Percentiles rank a stretch among this genome's conserved stretches.
Evolutionary conservation across 37 sponge, comb jelly and placozoan species (phyloP).

Genomic region (Bolinopsis microptera): DNA sequence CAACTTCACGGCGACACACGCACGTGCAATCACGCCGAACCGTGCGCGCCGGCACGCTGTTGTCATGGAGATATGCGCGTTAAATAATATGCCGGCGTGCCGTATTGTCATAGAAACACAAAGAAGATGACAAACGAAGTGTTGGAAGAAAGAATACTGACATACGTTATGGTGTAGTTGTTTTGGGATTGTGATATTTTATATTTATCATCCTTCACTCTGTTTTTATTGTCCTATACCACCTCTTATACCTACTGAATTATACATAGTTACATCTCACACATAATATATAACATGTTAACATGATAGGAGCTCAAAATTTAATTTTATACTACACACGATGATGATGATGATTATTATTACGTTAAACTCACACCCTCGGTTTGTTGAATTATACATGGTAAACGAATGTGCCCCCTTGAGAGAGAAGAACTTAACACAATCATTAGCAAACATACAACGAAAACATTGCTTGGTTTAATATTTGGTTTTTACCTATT

Average conservation of each 20-base stretch:
- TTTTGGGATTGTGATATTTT: background rate
- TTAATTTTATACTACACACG: background rate
- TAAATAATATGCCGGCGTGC: background rate
- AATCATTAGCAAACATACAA: background rate
- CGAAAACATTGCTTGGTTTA: background rate
- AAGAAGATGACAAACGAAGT: background rate
- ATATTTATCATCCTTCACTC: background rate
- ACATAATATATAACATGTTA: background rate
- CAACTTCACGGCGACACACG: background rate
- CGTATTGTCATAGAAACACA: background rate
- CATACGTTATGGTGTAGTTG: background rate
- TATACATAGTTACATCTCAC: background rate
- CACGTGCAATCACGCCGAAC: background rate
- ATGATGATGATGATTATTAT: background rate
- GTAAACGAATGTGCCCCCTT: too few relatives aligned
- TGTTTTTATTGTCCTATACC: background rate
- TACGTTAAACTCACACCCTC: background rate
- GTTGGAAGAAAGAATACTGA: background rate
- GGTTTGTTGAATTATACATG: background rate
- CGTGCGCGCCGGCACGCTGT: background rate
- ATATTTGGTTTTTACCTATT: background rate
- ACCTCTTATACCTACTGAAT: background rate
- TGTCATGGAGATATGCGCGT: background rate
- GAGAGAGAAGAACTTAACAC: too few relatives aligned
- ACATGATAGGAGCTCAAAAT: background rate